These are phyloP conservation scores for Argyra leucocephala DNA, from an alignment of 2,888 invertebrate genomes.

Conservation along the genomic window DNA sequence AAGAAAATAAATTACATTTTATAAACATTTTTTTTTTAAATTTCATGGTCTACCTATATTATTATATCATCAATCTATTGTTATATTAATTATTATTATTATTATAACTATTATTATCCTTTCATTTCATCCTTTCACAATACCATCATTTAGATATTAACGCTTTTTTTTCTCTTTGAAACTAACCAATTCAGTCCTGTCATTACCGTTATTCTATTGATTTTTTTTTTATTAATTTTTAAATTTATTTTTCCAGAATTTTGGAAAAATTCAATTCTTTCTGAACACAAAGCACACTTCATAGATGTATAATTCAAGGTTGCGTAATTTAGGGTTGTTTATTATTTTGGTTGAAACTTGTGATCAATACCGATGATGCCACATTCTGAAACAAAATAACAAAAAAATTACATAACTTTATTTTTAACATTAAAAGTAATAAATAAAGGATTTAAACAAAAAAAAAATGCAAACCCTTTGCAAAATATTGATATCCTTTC, in stretches of 20 bases:
- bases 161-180: not conserved
- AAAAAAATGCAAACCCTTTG: too few species aligned
- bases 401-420: too few species aligned
- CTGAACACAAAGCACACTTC: not conserved
- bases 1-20: not conserved
- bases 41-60: conserved; percentile 21
- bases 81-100: not conserved
- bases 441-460: too few species aligned
- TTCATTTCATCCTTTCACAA: not conserved
- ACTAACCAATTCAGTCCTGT: not conserved
- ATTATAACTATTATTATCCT: not conserved
- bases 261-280: not conserved
- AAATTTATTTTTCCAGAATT: not conserved
- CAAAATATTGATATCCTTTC: too few species aligned
- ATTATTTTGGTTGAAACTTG: too few species aligned
- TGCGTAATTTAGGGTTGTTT: not conserved
- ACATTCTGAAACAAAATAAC: too few species aligned
- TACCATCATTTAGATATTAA: not conserved
- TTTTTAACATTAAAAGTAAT: too few species aligned
- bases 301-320: too few species aligned
- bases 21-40: conserved; percentile 8
- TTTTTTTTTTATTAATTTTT: not conserved
- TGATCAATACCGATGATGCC: too few species aligned
- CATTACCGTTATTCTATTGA: not conserved
- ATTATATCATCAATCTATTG: conserved; percentile 14